phyloP scores from a whole-genome alignment of 2,888 invertebrate genomes.

The Aethes cnicana region DNA sequence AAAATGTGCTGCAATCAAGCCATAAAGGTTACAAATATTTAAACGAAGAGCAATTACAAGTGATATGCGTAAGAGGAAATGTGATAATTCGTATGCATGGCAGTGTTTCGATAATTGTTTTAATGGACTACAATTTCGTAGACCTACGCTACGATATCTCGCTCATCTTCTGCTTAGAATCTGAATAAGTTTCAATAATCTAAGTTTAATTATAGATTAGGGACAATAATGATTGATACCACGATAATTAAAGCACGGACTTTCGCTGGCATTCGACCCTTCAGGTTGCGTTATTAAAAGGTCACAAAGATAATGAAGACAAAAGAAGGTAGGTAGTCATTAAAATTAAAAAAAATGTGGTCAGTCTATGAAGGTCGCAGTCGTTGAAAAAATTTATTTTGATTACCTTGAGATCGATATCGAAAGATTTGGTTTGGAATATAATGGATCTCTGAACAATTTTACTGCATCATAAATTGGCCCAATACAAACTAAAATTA shows the following conservation, averaged over 20 bases:
- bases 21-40: conserved; percentile 12
- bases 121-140: conserved; percentile 9
- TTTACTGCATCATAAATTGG: no score
- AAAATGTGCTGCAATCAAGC: conserved; percentile 10
- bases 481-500: no score
- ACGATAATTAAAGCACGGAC: neutral
- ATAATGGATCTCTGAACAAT: no score
- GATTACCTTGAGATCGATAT: conserved; percentile 28
- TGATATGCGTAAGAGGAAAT: conserved; percentile 7
- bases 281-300: conserved; percentile 5
- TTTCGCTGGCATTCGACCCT: neutral
- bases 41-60: conserved; percentile 14
- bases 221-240: conserved; percentile 8
- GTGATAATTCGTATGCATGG: conserved; percentile 13
- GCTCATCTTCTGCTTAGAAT: neutral
- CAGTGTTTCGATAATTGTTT: conserved; percentile 15
- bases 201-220: conserved; percentile 14
- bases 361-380: conserved; percentile 11
- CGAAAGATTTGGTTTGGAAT: neutral
- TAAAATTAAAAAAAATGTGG: conserved; percentile 20
- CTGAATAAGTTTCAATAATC: neutral
- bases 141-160: neutral
- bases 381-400: conserved; percentile 28
- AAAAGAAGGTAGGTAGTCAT: conserved; percentile 24
- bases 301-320: conserved; percentile 17